These are phyloP conservation scores for Hydrotaea cyrtoneurina DNA, from an alignment of 2,888 invertebrate genomes.

Conservation along the genomic window DNA sequence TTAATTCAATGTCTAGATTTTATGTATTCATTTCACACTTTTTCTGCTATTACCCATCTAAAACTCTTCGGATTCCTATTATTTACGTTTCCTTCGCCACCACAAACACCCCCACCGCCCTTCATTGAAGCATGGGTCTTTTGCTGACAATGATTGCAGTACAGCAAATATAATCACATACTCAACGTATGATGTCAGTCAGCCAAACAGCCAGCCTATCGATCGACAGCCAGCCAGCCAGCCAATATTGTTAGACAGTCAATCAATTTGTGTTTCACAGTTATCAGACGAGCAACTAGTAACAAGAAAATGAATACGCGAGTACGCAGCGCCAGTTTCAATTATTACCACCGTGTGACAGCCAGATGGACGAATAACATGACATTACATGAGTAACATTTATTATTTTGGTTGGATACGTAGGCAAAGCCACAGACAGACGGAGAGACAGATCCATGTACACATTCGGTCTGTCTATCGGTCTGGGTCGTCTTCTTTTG, in stretches of 20 bases:
- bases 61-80: background rate
- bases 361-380: constrained; percentile 50
- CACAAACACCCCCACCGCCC: background rate
- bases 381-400: constrained; percentile 57
- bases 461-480: background rate
- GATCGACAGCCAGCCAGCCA: background rate
- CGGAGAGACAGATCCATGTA: background rate
- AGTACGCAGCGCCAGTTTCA: constrained; percentile 39
- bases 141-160: no score
- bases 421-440: constrained; percentile 4
- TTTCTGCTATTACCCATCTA: background rate
- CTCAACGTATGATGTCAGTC: no score
- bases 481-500: constrained; percentile 29
- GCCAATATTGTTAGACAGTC: constrained; percentile 36
- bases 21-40: background rate
- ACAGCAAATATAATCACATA: no score
- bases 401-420: constrained; percentile 34
- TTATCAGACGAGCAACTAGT: constrained; percentile 13
- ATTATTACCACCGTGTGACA: constrained; percentile 18
- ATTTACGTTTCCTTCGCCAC: background rate
- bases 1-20: background rate
- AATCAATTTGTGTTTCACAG: constrained; percentile 47
- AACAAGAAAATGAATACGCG: background rate
- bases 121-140: background rate
- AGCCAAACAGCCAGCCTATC: background rate